Evolutionary conservation across 2,888 invertebrate species (phyloP), one percentile per base, ranked within the genome.

Genomic region (Drosophila gaucha): DNA sequence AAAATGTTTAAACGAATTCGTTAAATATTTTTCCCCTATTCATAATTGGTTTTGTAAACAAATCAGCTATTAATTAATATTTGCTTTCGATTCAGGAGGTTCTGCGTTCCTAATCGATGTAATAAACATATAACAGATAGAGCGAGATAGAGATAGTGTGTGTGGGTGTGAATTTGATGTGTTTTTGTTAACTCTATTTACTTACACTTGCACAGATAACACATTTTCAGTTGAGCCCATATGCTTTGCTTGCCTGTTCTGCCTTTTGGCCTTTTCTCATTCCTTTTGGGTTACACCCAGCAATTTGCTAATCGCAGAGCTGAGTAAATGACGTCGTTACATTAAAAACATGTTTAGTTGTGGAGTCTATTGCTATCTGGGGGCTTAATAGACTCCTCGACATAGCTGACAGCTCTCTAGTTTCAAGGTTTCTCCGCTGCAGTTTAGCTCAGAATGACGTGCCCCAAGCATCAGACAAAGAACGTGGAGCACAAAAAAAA

Each of bases 41-140:
- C 67, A 41, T 77, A 71, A 79, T 67, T 77, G 36, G 14, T 52
- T 60, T 41, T 55, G 72, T 74, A 70, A 67, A 84, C 69, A 84
- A 70, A 64, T 63, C 49, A 50, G 33, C 41, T 51, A 50, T 68
- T 69, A 41, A 77, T 69, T 69, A 80, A 68, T 80, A 75, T 80
- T 80, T 82, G 51, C 62, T 33, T 49, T 52, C 51, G 50, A 57
- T 51, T 59, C 55, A 62, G 31, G 56, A n/a, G 28, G 28, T 28
- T 31, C 39, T 5, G 20, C 56, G 41, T n/a, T 1, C 10, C 14
- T 36, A 55, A 43, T n/a, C 44, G 18, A 14, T 56, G 44, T n/a
- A 58, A 50, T 22, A 6, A 9, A 18, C 16, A 30, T 20, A 18
- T 30, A n/a, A 8, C 14, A 22, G 0, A 38, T 30, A 5, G 20